Base-by-base conservation (phyloP, 1,140 invertebrate species). In the Mesaphorura yosii region DNA sequence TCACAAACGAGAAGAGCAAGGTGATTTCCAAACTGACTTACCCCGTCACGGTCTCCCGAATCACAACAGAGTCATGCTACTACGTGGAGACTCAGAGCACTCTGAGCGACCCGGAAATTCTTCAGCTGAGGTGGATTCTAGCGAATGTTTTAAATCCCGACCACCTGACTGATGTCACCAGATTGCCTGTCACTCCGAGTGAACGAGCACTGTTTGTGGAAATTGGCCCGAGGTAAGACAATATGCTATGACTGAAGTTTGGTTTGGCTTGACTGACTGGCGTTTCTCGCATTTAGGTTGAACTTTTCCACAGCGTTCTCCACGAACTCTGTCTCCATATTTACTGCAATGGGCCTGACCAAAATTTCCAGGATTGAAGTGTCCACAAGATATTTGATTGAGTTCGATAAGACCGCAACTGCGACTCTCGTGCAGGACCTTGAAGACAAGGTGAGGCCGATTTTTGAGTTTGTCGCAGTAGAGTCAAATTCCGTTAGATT, bases 301-400 rank as follows among this genome's bases (percentile, higher is more conserved):
- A 94, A 91, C 70, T 94, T 94, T 69, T 92, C 87, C 10, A 94
- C 91, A 34, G 80, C 91, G 1, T 89, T 89, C 66, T 95, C 89
- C 1, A 93, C 87, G 56, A 96, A 97, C 72, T 87, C 88, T 45
- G 86, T 95, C 3, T 89, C 90, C 26, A 94, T 97, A 59, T 93
- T 87, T 68, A 76, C 82, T 58, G 84, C 87, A 55, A 76, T 92
- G 45, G 81, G 84, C 6, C 68, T 94, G 5, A 68, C 70, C 23
- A 75, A 80, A 68, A 73, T 95, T 1, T 75, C 69, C 1, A 76
- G 91, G 47, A 71, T 97, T 46, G 92, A 97, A 75, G 70, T 76
- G 19, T 86, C 87, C 0, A 80, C 74, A 2, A 76, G 88, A 53
- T 95, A 93, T 68, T 68, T 82, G 2, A 73, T 94, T 38, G 73